A percentile compares a stretch with the other conserved stretches of the same genome.
Conservation (phyloP, 2,113 vertebrate genomes). For the Oryctolagus cuniculus region mOryCun1.1 NC_091453.1:13041001-13041500, state of each 20-base stretch:
- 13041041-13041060: not conserved
- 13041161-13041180: not conserved
- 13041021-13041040: constrained; percentile 27
- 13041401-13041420: not conserved
- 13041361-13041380: not conserved
- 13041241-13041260: not conserved
- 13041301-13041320: not conserved
- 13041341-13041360: constrained; percentile 37
- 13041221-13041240: constrained; percentile 3
- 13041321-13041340: not conserved
- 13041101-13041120: not conserved
- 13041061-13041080: not conserved
- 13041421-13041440: not conserved
- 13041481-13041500: not conserved
- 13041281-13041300: constrained; percentile 16
- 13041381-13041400: not conserved
- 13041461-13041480: not conserved
- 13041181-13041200: not conserved
- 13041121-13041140: not conserved
- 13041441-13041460: not conserved
- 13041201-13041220: not conserved
- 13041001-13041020: not conserved
- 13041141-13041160: constrained; percentile 36
- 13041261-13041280: not conserved
- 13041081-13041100: not conserved